Evolutionary conservation across 1,140 invertebrate genomes (phyloP).

Genomic region (Panulirus ornatus): DNA sequence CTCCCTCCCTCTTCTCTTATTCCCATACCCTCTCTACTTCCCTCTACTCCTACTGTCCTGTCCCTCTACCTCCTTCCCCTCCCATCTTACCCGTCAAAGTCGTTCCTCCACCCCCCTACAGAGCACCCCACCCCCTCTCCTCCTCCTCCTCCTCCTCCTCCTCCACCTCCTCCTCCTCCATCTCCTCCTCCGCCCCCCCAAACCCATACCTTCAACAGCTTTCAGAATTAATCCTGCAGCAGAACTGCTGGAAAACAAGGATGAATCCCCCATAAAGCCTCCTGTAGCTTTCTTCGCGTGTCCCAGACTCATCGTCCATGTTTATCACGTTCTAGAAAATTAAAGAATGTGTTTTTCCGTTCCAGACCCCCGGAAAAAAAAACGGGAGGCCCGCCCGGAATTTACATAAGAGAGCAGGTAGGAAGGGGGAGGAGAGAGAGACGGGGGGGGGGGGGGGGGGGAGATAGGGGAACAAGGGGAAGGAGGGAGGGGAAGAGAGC

Average conservation of each 20-base stretch:
- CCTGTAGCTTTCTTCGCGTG: constrained; percentile 22
- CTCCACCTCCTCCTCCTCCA: not conserved
- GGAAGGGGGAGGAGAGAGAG: not conserved
- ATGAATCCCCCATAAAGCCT: constrained; percentile 22
- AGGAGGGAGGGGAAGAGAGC: not conserved
- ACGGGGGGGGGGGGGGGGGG: not conserved
- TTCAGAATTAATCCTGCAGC: not conserved
- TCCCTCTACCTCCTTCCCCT: too few species aligned
- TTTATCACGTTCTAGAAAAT: constrained; percentile 66
- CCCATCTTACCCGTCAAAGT: too few species aligned
- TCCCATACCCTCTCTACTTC: not conserved
- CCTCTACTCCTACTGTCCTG: not conserved
- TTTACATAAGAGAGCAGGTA: constrained; percentile 66
- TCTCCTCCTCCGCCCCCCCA: not conserved
- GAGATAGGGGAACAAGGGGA: not conserved
- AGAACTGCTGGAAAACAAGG: constrained; percentile 29
- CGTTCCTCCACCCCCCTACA: too few species aligned
- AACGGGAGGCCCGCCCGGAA: constrained; percentile 36
- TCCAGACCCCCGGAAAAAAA: constrained; percentile 40
- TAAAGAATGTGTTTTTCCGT: constrained; percentile 65
- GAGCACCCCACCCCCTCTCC: not conserved
- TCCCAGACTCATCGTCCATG: constrained; percentile 49
- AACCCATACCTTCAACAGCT: not conserved
- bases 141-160: not conserved
- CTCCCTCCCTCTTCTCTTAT: not conserved